Evolutionary conservation across 2,888 invertebrate genomes (phyloP), one percentile per base, ranked within the genome.

Genomic region (Protonemura montana): DNA sequence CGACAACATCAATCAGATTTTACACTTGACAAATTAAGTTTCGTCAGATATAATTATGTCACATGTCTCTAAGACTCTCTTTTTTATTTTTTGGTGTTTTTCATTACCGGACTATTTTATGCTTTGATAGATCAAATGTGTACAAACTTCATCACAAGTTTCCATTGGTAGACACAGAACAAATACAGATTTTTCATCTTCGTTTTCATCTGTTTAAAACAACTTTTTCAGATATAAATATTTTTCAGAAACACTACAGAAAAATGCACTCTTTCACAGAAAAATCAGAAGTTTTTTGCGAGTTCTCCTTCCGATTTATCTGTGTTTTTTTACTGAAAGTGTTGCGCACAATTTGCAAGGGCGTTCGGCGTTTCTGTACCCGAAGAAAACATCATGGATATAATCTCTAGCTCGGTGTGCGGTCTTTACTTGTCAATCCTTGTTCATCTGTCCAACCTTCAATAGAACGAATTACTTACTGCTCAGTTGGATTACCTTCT

Each of bases 401-500:
- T 21, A 59, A 59, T 59, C 59, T 59, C 13, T 59, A 59, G 16
- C 59, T 59, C 21, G 21, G 59, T 59, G 59, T 59, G 59, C 59
- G 59, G 59, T 59, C 59, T 21, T 21, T 21, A 13, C 59, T 59
- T 59, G 59, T 59, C 59, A 59, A 59, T 59, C 59, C 59, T 59
- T 59, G 59, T 59, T 59, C 59, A 59, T 59, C 59, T 78, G 78
- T 78, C 78, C 78, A 27, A 78, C 78, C 26, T 7, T 78, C 27
- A 78, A 78, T 27, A 25, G 78, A 78, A 78, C 78, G 78, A 78
- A 78, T 78, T 26, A 78, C 78, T 78, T 27, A 78, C 78, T 78
- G 78, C 78, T 78, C 78, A 78, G 78, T 78, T 78, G 78, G 59
- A 59, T 59, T 59, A 59, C n/a, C 28, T 10, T 10, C 78, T 26